Evolutionary conservation across 2,113 vertebrate species (phyloP).

Genomic region (Ariopsis seemanni): DNA sequence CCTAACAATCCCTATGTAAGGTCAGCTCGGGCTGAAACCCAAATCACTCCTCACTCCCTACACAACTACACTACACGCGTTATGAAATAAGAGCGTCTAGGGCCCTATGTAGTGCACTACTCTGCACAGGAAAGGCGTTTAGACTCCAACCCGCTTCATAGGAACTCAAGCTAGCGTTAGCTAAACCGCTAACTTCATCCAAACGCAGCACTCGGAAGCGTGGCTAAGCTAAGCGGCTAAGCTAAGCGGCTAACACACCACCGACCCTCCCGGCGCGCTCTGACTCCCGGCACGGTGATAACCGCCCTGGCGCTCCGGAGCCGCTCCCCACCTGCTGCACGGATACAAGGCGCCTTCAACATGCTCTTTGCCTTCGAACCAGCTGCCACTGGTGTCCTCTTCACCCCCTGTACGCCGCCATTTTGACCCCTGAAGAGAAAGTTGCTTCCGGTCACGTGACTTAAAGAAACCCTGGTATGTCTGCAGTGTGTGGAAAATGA

Average conservation of each 20-base stretch:
- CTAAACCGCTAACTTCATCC: neutral
- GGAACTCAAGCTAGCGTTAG: neutral
- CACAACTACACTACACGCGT: neutral
- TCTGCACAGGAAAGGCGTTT: neutral
- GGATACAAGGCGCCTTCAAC: slow-evolving; percentile 71
- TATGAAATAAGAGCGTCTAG: no score
- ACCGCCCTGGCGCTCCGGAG: no score
- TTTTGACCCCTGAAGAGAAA: slow-evolving; percentile 61
- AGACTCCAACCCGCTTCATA: neutral
- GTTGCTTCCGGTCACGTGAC: slow-evolving; percentile 60
- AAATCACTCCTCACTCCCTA: neutral
- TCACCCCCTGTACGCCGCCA: slow-evolving; percentile 70
- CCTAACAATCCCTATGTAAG: neutral
- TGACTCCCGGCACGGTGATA: fast-evolving
- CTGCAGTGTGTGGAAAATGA: neutral
- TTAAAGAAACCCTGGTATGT: neutral
- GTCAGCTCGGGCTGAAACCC: neutral
- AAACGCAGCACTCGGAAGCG: no score
- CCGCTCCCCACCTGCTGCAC: slow-evolving; percentile 64
- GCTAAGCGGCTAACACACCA: slow-evolving; percentile 47
- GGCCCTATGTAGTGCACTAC: neutral
- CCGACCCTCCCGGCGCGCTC: neutral
- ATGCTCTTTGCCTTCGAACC: slow-evolving; percentile 62
- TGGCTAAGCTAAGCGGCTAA: slow-evolving; percentile 57
- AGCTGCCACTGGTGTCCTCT: slow-evolving; percentile 56